phyloP scores from a whole-genome alignment of 2,888 invertebrate species.

The Conops quadrifasciatus region DNA sequence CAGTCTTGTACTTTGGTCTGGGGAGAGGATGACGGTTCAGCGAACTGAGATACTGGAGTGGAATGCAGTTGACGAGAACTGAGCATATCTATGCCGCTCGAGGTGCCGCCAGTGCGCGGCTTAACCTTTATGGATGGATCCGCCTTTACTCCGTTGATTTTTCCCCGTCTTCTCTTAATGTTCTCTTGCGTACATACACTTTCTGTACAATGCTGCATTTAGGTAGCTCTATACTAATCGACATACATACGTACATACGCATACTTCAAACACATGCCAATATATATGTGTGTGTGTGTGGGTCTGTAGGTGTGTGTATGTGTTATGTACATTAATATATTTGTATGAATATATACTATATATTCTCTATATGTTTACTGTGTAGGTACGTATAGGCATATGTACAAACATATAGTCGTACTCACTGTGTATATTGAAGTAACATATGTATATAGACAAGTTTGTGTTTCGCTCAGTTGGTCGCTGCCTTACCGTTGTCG shows the following conservation, averaged over 20 bases:
- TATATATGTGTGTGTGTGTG: not conserved
- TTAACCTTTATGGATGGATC: not conserved
- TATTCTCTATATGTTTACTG: not conserved
- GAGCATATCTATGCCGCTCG: constrained; percentile 7
- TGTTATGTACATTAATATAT: constrained; percentile 12
- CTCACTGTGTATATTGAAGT: constrained; percentile 23
- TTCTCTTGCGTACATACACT: not conserved
- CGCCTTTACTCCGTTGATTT: not conserved
- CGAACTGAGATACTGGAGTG: not conserved
- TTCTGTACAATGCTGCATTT: not conserved
- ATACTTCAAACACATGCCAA: constrained; percentile 2
- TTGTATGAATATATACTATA: not conserved
- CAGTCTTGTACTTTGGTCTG: not conserved
- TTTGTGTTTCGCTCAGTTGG: constrained; percentile 20
- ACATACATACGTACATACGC: constrained; percentile 21
- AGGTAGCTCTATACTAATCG: constrained; percentile 30
- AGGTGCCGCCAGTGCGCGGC: not conserved
- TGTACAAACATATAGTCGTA: constrained; percentile 23
- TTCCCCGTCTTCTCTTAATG: not conserved
- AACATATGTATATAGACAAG: constrained; percentile 15
- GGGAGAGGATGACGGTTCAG: not conserved
- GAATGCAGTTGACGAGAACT: not conserved
- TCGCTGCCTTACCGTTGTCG: constrained; percentile 13
- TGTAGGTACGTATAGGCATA: not conserved
- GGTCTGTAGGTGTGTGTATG: no score